Base-by-base conservation (phyloP, 2,113 vertebrate species). In the Phylloscopus trochiloides region DNA sequence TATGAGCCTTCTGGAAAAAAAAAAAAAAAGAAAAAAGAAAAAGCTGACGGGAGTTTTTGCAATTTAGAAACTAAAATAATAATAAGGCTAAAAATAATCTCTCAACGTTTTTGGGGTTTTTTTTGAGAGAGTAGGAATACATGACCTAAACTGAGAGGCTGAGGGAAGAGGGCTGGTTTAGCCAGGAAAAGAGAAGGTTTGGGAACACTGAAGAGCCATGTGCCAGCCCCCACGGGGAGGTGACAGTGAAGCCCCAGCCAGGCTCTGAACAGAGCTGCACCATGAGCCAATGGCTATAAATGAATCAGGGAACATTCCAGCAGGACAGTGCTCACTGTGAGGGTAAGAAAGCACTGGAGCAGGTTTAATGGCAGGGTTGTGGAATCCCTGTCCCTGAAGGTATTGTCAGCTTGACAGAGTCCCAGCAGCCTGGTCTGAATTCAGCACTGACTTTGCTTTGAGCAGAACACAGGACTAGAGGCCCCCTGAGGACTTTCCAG, bases 231-330 rank as follows among this genome's bases (percentile, higher is more conserved):
- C 10, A 8, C 1, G 1, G 19, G 25, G 5, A 32, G 24, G 43
- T 6, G 13, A 36, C 19, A 12, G 28, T 1, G 10, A 22, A 54
- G n/a, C 24, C 38, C 0, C 0, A 31, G 48, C 24, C 61, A n/a
- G 51, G 32, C 50, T 76, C 26, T 40, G 32, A 1, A 3, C 22
- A 21, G 32, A 65, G 34, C 40, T 63, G 48, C 22, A 15, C 6
- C n/a, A 20, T 0, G 31, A 59, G 42, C 40, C 21, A 90, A 6
- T 2, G 19, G 43, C 32, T 34, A 1, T 0, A 14, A 31, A 15
- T 6, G 7, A 22, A 14, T 4, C 21, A n/a, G 29, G 13, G 28
- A 1, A 82, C 4, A 21, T 8, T 65, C 19, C 66, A 71, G 36
- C 21, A 62, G 66, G 17, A 59, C 45, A 15, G 12, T 6, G 12